Evolutionary conservation across 2,888 invertebrate species (phyloP).

Genomic region (Eulithis testata): DNA sequence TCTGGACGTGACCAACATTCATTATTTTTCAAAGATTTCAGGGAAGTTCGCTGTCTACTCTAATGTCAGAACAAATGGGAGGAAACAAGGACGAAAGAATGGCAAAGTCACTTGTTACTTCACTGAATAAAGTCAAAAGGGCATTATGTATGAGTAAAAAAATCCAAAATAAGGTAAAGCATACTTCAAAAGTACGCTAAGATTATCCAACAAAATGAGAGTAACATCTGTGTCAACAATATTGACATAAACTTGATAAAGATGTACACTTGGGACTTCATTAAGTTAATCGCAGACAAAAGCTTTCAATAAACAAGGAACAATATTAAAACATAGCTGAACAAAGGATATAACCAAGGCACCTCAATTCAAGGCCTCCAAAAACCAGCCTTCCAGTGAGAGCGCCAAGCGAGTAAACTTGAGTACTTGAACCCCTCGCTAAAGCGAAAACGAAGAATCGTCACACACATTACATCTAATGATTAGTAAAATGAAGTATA

Average conservation of each 20-base stretch:
- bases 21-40: slow-evolving; percentile 30
- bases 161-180: too few relatives aligned
- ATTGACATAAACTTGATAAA: background rate
- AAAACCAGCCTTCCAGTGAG: slow-evolving; percentile 2
- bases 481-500: too few relatives aligned
- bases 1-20: slow-evolving; percentile 41
- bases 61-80: background rate
- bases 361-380: slow-evolving; percentile 13
- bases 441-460: too few relatives aligned
- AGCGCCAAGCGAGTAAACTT: background rate
- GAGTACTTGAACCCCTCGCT: too few relatives aligned
- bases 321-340: slow-evolving; percentile 24
- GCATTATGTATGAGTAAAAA: too few relatives aligned
- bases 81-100: background rate
- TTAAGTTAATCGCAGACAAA: slow-evolving; percentile 22
- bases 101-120: too few relatives aligned
- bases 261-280: slow-evolving; percentile 17
- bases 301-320: slow-evolving; percentile 28
- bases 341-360: slow-evolving; percentile 21
- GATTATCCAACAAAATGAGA: background rate
- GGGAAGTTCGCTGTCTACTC: background rate
- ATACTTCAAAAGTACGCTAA: background rate
- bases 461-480: too few relatives aligned
- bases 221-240: slow-evolving; percentile 3
- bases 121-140: too few relatives aligned